A percentile compares a stretch with the other conserved stretches of the same genome.
Conservation (phyloP, 1,140 invertebrate genomes). For the Neuroterus valhalla region DNA sequence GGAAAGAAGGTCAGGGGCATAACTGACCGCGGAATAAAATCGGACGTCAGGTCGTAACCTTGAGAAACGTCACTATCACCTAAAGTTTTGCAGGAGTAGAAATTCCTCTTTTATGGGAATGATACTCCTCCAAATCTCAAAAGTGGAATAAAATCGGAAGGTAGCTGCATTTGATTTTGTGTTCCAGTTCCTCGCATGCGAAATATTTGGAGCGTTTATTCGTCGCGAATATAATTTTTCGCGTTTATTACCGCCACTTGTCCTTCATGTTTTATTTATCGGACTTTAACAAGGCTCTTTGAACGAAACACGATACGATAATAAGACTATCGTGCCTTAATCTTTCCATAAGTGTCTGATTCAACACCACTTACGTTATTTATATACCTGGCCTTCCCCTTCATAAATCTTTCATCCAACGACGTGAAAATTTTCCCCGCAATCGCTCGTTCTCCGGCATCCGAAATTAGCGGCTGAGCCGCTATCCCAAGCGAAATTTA, state of each 20-base stretch:
- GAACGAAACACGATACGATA: constrained; percentile 16
- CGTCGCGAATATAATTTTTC: constrained; percentile 13
- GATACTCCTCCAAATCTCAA: too few relatives aligned
- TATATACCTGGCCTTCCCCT: constrained; percentile 43
- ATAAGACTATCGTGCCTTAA: constrained; percentile 17
- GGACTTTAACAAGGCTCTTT: constrained; percentile 11
- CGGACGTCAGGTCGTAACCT: too few relatives aligned
- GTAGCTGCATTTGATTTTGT: too few relatives aligned
- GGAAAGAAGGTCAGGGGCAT: too few relatives aligned
- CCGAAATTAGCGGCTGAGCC: constrained; percentile 53
- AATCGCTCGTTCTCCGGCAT: constrained; percentile 38
- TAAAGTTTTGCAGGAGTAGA: too few relatives aligned
- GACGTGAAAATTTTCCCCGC: constrained; percentile 44
- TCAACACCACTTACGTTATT: constrained; percentile 39
- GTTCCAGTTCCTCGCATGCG: constrained; percentile 1
- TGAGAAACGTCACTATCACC: too few relatives aligned
- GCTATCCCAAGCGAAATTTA: constrained; percentile 47
- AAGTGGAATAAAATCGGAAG: too few relatives aligned
- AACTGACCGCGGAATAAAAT: too few relatives aligned
- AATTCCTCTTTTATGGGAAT: too few relatives aligned
- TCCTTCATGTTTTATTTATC: constrained; percentile 24
- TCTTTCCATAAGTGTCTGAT: constrained; percentile 27
- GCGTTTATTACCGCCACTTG: constrained; percentile 16
- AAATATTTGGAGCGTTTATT: background rate
- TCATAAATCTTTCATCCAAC: constrained; percentile 66